Evolutionary conservation across 2,797 vertebrate genomes (phyloP).

Genomic region (Rhabdophis nuchalis): DNA sequence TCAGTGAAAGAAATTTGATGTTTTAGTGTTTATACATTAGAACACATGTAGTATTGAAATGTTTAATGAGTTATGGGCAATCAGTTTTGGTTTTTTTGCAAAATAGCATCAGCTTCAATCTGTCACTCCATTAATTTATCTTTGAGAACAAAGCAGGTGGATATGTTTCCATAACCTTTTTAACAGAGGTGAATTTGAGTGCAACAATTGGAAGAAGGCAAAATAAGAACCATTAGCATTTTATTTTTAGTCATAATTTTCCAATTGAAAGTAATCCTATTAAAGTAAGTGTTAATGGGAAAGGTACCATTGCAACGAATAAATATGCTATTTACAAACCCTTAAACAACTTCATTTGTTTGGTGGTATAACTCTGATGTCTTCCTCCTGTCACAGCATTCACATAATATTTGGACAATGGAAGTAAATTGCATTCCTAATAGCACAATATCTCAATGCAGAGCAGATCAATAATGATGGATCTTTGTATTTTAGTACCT

Average conservation of each 20-base stretch:
- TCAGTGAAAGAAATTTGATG: not conserved
- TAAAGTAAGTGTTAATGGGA: constrained; percentile 18
- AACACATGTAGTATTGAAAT: not conserved
- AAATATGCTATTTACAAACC: constrained; percentile 13
- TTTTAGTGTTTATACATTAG: not conserved
- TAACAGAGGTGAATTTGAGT: not conserved
- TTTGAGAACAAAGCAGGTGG: not conserved
- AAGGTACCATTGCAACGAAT: not conserved
- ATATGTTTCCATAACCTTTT: not conserved
- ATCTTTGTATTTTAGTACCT: not conserved
- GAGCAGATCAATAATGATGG: not conserved
- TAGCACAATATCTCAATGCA: constrained; percentile 2
- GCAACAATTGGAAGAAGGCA: not conserved
- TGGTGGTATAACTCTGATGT: constrained; percentile 1
- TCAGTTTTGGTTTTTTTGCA: not conserved
- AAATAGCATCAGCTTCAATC: not conserved
- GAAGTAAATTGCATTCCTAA: constrained; percentile 39
- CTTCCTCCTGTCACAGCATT: constrained; percentile 18
- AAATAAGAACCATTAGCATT: not conserved
- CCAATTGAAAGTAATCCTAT: constrained; percentile 2
- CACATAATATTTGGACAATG: constrained; percentile 18
- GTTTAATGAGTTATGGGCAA: not conserved
- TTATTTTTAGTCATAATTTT: not conserved
- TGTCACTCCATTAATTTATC: not conserved
- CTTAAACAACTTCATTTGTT: constrained; percentile 12